These are phyloP conservation scores for Drosophila glabriapex DNA, from an alignment of 2,888 invertebrate species.

Conservation along the genomic window DNA sequence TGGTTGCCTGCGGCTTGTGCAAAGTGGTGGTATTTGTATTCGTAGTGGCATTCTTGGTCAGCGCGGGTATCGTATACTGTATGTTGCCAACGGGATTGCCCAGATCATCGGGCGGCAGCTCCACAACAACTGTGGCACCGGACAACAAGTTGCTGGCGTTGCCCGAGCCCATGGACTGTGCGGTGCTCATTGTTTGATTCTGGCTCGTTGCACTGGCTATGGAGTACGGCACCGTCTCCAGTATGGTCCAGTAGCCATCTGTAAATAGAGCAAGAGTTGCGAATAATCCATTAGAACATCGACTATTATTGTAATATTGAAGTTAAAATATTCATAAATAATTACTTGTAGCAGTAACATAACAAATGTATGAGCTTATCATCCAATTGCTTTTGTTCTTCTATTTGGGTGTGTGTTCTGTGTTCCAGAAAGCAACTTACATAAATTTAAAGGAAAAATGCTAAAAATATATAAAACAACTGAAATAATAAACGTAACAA, in stretches of 20 bases:
- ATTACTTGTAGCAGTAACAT: slow-evolving; percentile 64
- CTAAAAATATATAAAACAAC: slow-evolving; percentile 1
- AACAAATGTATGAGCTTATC: slow-evolving; percentile 50
- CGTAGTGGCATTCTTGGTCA: slow-evolving; percentile 67
- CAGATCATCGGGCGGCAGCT: slow-evolving; percentile 82
- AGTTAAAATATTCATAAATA: slow-evolving; percentile 23
- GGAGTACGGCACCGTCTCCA: slow-evolving; percentile 84
- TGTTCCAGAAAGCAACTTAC: slow-evolving; percentile 4
- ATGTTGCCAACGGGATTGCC: slow-evolving; percentile 83
- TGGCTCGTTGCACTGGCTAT: slow-evolving; percentile 65
- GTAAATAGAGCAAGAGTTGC: slow-evolving; percentile 41
- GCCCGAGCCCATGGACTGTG: slow-evolving; percentile 48
- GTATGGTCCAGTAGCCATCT: slow-evolving; percentile 85
- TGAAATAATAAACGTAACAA: slow-evolving; percentile 3
- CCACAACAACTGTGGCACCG: slow-evolving; percentile 84
- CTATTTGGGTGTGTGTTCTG: slow-evolving; percentile 15
- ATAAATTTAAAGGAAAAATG: slow-evolving; percentile 3
- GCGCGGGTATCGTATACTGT: slow-evolving; percentile 82
- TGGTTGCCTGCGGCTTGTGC: slow-evolving; percentile 75
- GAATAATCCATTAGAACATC: slow-evolving; percentile 9
- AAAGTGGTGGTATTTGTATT: slow-evolving; percentile 59
- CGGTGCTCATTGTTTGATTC: slow-evolving; percentile 46
- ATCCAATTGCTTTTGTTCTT: slow-evolving; percentile 45
- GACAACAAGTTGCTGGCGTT: slow-evolving; percentile 66
- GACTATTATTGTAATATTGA: neutral